Evolutionary conservation across 2,888 invertebrate species (phyloP).

Genomic region (Pollenia griseotomentosa): DNA sequence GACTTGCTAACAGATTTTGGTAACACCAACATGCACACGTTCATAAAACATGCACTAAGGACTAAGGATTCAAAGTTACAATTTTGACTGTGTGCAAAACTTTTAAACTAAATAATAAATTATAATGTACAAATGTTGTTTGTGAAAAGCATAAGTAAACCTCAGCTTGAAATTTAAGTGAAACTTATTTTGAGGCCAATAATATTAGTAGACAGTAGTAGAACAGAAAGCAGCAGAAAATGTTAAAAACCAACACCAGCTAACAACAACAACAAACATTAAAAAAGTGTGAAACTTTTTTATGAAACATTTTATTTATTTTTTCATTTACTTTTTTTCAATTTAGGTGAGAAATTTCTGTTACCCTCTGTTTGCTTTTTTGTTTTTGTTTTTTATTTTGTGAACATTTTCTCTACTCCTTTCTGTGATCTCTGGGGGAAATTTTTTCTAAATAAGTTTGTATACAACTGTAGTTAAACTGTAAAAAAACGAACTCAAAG

Average conservation of each 20-base stretch:
- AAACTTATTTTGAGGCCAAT: conserved; percentile 72
- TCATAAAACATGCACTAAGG: conserved; percentile 62
- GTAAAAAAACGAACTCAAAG: conserved; percentile 62
- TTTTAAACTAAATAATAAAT: conserved; percentile 76
- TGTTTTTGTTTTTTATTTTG: neutral
- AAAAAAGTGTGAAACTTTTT: conserved; percentile 37
- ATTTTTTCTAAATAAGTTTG: conserved; percentile 37
- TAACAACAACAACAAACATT: neutral
- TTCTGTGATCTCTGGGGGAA: conserved; percentile 55
- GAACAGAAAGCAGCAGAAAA: conserved; percentile 17
- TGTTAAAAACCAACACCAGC: conserved; percentile 31
- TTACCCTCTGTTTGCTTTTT: conserved; percentile 53
- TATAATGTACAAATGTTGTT: conserved; percentile 72
- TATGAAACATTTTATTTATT: neutral
- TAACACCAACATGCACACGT: conserved; percentile 60
- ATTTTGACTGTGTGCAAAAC: conserved; percentile 73
- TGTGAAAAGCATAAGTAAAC: conserved; percentile 68
- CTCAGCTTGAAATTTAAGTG: conserved; percentile 69
- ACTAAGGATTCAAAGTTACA: conserved; percentile 67
- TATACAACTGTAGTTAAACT: conserved; percentile 54
- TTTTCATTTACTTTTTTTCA: conserved; percentile 38
- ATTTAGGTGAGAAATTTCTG: conserved; percentile 67
- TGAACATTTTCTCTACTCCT: conserved; percentile 8
- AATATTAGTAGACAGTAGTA: conserved; percentile 51
- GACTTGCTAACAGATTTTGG: conserved; percentile 73